Evolutionary conservation across 1,140 invertebrate genomes (phyloP), one percentile per base, ranked within the genome.

Genomic region (Papilio aristodemus): DNA sequence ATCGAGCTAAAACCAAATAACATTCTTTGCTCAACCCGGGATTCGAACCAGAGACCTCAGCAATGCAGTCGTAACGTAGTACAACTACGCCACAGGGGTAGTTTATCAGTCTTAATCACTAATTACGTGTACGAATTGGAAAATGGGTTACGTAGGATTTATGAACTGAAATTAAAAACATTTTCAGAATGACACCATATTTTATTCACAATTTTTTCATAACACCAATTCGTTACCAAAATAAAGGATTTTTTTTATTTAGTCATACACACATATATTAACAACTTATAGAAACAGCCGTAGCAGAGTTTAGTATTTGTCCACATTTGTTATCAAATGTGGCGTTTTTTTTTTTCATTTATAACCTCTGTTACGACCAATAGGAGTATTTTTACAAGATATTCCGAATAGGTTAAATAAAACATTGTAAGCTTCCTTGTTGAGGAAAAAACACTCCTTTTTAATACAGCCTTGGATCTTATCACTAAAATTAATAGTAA

Each of bases 181-280:
- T 72, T 25, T 14, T 84, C 81, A 85, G 85, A 90, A 89, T 89
- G 85, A 89, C 87, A 91, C 85, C 84, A 87, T 87, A 89, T 86
- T 91, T 91, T 89, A 91, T 91, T 91, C 87, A 91, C 89, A 89
- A 85, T 79, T 86, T 88, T 81, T 86, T 88, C 80, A 89, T 89
- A 91, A 91, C 87, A 89, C 86, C 89, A 90, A 90, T 87, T 85
- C 86, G 83, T 89, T 89, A 91, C 85, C 87, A 91, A 91, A 90
- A 91, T 91, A 91, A 90, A 89, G 80, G 83, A 89, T 89, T 89
- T 85, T 89, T 87, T 83, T 87, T 86, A 84, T 80, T 89, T 87
- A 89, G 84, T 87, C 87, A 89, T 87, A 90, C 87, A 89, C 86
- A 90, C 84, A 85, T 87, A 84, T n/a, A n/a, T 79, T 83, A 91